Evolutionary conservation across 23 tunicate genomes (phyloP), one percentile per base, ranked within the genome.

Genomic region (Trididemnum clinides): DNA sequence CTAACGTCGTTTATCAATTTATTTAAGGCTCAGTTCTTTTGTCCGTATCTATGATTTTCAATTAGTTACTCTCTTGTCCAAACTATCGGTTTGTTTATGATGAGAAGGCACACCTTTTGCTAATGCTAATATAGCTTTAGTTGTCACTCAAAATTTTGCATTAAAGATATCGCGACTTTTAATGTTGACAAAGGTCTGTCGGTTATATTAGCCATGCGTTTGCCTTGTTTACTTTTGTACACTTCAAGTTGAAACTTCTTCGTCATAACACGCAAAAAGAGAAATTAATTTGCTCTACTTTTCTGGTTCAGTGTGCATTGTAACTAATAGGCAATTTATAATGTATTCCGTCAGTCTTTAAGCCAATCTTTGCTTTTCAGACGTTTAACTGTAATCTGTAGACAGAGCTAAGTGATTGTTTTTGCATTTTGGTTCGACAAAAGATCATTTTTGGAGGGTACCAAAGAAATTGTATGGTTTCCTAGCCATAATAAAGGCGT

Each of bases 201-300:
- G 31, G 15, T 37, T 6, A 66, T 32, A 66, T 66, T 66, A 32
- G 10, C 75, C 75, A 66, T 66, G 75, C 75, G 75, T 66, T 30
- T 32, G 75, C 37, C 75, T 29, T 66, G 75, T 66, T 29, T 66
- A 32, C 75, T 66, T 66, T 66, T n/a, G n/a, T n/a, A n/a, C n/a
- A n/a, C n/a, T n/a, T n/a, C n/a, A n/a, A n/a, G n/a, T n/a, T n/a
- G n/a, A n/a, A n/a, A n/a, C n/a, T n/a, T n/a, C n/a, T n/a, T n/a
- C n/a, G n/a, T n/a, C n/a, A n/a, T n/a, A n/a, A n/a, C n/a, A n/a
- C n/a, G n/a, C n/a, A n/a, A n/a, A n/a, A n/a, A n/a, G n/a, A n/a
- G n/a, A n/a, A n/a, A n/a, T n/a, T n/a, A n/a, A n/a, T n/a, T n/a
- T n/a, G n/a, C n/a, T n/a, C n/a, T n/a, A n/a, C n/a, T n/a, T n/a